These are phyloP conservation scores for Prionchulus punctatus DNA, from an alignment of 2,888 invertebrate genomes.

Conservation along the genomic window DNA sequence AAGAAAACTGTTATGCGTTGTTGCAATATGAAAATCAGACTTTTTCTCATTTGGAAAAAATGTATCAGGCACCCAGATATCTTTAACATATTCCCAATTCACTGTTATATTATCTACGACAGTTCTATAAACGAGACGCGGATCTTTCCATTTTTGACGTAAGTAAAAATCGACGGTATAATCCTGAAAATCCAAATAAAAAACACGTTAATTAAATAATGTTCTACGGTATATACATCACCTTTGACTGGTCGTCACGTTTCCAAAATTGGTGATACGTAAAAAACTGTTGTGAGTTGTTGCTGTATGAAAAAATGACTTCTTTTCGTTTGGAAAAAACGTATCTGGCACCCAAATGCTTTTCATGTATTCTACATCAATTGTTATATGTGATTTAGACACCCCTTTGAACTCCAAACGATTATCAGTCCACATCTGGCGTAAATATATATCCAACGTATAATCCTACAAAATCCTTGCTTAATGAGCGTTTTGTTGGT, in stretches of 20 bases:
- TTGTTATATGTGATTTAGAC: slow-evolving; percentile 24
- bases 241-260: slow-evolving; percentile 10
- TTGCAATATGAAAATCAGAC: slow-evolving; percentile 98
- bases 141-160: slow-evolving; percentile 96
- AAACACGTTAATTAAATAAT: background rate
- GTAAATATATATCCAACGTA: slow-evolving; percentile 95
- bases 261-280: slow-evolving; percentile 76
- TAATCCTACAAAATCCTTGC: slow-evolving; percentile 77
- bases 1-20: slow-evolving; percentile 97
- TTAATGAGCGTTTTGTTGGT: background rate
- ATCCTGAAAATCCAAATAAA: slow-evolving; percentile 47
- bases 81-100: background rate
- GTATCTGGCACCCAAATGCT: slow-evolving; percentile 99
- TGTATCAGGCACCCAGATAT: slow-evolving; percentile 94
- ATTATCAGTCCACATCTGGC: slow-evolving; percentile 95
- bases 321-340: slow-evolving; percentile 99
- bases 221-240: no score
- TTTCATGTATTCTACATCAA: slow-evolving; percentile 48
- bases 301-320: slow-evolving; percentile 98
- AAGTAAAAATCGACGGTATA: slow-evolving; percentile 97
- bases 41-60: slow-evolving; percentile 99
- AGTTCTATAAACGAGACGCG: slow-evolving; percentile 67
- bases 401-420: slow-evolving; percentile 73
- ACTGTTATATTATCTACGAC: background rate
- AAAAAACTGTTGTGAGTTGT: slow-evolving; percentile 99